Conservation (phyloP, 2,113 vertebrate species). For the Clinocottus analis region DNA sequence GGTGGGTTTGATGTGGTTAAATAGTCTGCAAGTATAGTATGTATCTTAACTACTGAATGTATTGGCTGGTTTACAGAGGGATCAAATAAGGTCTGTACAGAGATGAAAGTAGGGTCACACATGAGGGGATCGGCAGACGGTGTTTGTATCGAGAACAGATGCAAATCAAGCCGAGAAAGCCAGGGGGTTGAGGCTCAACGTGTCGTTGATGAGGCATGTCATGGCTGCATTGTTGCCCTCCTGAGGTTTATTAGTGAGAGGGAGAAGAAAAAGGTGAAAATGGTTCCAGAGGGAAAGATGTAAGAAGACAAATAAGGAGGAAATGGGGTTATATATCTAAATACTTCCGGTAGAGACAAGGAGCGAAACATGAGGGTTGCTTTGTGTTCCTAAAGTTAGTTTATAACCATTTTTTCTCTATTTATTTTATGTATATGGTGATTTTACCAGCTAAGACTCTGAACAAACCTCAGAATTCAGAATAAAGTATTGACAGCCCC, state of each 20-base stretch:
- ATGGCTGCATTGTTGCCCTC: neutral
- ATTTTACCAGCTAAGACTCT: slow-evolving; percentile 7
- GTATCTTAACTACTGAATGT: neutral
- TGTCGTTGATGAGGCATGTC: slow-evolving; percentile 31
- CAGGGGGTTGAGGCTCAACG: neutral
- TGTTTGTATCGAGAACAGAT: neutral
- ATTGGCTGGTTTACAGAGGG: slow-evolving; percentile 8
- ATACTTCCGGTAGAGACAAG: no score
- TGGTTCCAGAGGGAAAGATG: neutral
- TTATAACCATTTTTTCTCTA: neutral
- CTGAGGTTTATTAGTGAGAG: neutral
- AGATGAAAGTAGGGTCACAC: slow-evolving; percentile 17
- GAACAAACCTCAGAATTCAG: neutral
- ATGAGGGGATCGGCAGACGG: neutral
- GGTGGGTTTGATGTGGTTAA: no score
- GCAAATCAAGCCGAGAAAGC: neutral
- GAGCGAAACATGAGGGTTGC: neutral
- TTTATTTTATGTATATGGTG: neutral
- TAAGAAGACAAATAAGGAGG: neutral
- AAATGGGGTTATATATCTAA: neutral
- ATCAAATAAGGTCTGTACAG: neutral
- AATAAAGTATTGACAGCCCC: neutral
- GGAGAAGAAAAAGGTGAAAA: neutral
- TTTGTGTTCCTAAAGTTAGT: neutral
- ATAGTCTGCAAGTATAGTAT: no score